Percentiles rank a stretch among this genome's conserved stretches.
Conservation (phyloP, 1,140 invertebrate species). For the Drosophila burlai region DNA sequence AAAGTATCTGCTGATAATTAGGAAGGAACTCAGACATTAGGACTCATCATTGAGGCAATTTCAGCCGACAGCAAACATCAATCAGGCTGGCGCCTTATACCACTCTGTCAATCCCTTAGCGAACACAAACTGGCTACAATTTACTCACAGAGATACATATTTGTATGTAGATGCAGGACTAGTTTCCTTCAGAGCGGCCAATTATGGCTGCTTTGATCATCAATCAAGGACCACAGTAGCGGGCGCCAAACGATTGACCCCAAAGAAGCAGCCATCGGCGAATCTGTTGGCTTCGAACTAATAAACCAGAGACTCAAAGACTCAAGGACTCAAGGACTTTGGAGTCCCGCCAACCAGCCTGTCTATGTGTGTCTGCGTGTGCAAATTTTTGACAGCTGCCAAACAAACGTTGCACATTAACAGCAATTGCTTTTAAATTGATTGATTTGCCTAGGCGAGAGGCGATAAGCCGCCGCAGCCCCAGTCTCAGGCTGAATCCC, state of each 20-base stretch:
- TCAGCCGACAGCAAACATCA: slow-evolving; percentile 50
- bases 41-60: slow-evolving; percentile 38
- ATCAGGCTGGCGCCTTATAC: slow-evolving; percentile 36
- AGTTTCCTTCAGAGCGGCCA: slow-evolving; percentile 31
- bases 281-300: slow-evolving; percentile 52
- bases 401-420: slow-evolving; percentile 81
- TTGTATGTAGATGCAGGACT: slow-evolving; percentile 16
- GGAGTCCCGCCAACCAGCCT: slow-evolving; percentile 3
- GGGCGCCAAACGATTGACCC: slow-evolving; percentile 52
- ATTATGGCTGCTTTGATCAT: slow-evolving; percentile 61
- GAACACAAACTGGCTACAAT: slow-evolving; percentile 19
- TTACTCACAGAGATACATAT: slow-evolving; percentile 12
- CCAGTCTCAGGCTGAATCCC: background rate
- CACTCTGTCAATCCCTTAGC: slow-evolving; percentile 30
- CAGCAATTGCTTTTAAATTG: slow-evolving; percentile 83
- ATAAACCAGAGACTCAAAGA: slow-evolving; percentile 46
- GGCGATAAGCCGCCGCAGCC: slow-evolving; percentile 50
- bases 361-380: slow-evolving; percentile 33
- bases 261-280: slow-evolving; percentile 46
- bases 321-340: slow-evolving; percentile 26
- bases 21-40: slow-evolving; percentile 28
- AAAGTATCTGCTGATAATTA: slow-evolving; percentile 20
- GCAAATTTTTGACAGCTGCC: slow-evolving; percentile 76
- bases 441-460: slow-evolving; percentile 74
- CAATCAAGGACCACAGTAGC: slow-evolving; percentile 39